Evolutionary conservation across 92 coral and sea anemone species (phyloP), one percentile per base, ranked within the genome.

Genomic region (Bergia sp.): DNA sequence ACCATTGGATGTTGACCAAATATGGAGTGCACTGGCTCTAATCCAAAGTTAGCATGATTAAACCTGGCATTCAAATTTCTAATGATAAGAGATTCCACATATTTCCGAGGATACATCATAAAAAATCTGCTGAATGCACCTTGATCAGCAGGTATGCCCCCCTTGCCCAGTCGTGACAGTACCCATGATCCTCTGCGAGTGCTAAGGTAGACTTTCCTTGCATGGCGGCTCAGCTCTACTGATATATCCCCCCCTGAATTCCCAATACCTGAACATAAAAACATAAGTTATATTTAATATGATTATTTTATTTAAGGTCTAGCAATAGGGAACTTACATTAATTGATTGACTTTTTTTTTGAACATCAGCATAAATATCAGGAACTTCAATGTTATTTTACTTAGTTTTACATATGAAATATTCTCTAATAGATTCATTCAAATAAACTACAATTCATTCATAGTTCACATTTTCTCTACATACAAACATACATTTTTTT

Each of bases 171-270:
- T 37, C 98, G 91, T 21, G 98, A 94, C 37, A 96, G 81, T 7
- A 96, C 93, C 98, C 98, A 96, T 36, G 96, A 88, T 64, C 97
- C 98, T 82, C 94, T 84, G 67, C 98, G 95, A 53, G 97, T 96
- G 78, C 98, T 96, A 44, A 96, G 98, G 73, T 86, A 94, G 7
- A 94, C 98, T 64, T 89, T 89, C 10, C 86, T 80, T 12, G 95
- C 90, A 83, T 96, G 98, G 21, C 98, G 95, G 82, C 98, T 93
- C 20, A 96, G 94, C 87, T 96, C 98, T 45, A 96, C 98, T 50
- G 98, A 93, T 81, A 96, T 94, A 58, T 96, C 97, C 18, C 98
- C 96, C 79, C 96, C 98, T 57, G 98, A 96, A 92, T 94, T 95
- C 3, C 98, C 98, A 73, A 96, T 94, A 82, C 98, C 98, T 94